Conservation (phyloP, 1,140 invertebrate species). For the Eueides isabella region DNA sequence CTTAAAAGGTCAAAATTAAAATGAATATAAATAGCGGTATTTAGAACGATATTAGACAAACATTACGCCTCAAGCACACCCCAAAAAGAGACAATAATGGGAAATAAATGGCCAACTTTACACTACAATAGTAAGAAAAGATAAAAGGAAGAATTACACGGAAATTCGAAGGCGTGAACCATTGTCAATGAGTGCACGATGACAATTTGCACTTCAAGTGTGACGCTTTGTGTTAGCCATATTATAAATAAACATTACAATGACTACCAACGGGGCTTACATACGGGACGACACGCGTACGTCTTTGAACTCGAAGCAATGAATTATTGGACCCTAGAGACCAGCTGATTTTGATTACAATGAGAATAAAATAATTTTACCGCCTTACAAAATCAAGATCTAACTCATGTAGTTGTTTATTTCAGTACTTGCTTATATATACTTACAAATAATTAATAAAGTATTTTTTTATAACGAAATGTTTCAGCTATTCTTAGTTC, state of each 20-base stretch:
- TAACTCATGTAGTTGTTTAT: no score
- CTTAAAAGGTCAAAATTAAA: constrained; percentile 24
- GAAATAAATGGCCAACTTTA: constrained; percentile 71
- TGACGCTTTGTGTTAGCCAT: constrained; percentile 62
- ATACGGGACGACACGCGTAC: constrained; percentile 47
- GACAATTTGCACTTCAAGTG: constrained; percentile 75
- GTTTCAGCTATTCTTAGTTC: no score
- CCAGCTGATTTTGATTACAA: constrained; percentile 26
- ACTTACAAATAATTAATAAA: no score
- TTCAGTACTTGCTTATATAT: no score
- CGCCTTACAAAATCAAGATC: not conserved
- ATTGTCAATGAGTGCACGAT: constrained; percentile 69
- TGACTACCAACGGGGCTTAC: constrained; percentile 52
- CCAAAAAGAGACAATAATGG: constrained; percentile 67
- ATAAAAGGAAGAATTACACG: constrained; percentile 78
- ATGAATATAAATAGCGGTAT: not conserved
- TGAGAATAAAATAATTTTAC: constrained; percentile 13
- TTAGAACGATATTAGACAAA: constrained; percentile 59
- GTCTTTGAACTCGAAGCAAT: constrained; percentile 47
- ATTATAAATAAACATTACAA: constrained; percentile 78
- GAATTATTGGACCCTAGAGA: constrained; percentile 30
- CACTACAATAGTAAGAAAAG: constrained; percentile 69
- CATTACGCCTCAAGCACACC: constrained; percentile 68
- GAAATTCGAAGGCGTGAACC: constrained; percentile 72
- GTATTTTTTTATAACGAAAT: no score